These are phyloP conservation scores for Macrotus californicus DNA, from an alignment of 2,113 vertebrate genomes.

Conservation along the genomic window DNA sequence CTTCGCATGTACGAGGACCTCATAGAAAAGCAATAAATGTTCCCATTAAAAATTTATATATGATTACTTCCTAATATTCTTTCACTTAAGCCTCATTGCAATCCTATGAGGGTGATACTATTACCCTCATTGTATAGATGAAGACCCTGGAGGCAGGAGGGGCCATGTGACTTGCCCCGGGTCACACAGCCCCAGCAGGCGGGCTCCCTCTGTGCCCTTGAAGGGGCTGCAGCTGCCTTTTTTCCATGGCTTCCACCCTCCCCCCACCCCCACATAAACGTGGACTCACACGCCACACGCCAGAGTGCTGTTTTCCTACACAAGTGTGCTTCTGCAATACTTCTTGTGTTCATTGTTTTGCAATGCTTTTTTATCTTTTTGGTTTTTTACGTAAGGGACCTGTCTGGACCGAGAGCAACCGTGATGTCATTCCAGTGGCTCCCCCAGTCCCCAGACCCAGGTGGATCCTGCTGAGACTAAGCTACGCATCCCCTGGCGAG, in stretches of 20 bases:
- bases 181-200: not conserved
- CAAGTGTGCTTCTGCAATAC: not conserved
- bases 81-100: not conserved
- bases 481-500: no score
- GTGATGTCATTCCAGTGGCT: not conserved
- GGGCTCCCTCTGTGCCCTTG: not conserved
- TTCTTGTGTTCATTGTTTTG: not conserved
- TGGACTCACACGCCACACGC: no score
- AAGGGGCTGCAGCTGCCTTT: not conserved
- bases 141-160: not conserved
- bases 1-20: accelerated
- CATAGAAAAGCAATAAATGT: not conserved
- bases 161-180: not conserved
- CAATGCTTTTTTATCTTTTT: not conserved
- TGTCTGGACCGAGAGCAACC: not conserved
- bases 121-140: not conserved
- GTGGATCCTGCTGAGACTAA: not conserved
- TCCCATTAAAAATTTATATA: not conserved
- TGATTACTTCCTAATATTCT: no score
- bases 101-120: not conserved
- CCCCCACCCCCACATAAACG: not conserved
- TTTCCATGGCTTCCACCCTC: not conserved
- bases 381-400: not conserved
- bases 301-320: no score
- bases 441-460: not conserved